Evolutionary conservation across 2,888 invertebrate genomes (phyloP), one percentile per base, ranked within the genome.

Genomic region (Chrysolina oricalcia): DNA sequence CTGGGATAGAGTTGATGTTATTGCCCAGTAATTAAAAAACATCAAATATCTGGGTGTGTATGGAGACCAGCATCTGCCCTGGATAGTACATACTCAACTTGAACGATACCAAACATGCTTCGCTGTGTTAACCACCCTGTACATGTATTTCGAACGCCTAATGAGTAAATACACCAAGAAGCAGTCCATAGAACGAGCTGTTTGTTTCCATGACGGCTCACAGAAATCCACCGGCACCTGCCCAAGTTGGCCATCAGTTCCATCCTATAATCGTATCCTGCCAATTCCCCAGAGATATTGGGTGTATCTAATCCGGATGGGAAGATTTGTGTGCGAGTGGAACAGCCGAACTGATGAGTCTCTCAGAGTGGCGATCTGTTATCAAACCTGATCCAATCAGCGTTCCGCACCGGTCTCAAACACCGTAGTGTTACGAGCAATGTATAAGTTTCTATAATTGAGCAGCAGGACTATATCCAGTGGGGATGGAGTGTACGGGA

Each of bases 241-340:
- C 21, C 56, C 23, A 13, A 13, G 56, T 56, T 6, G 56, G 56
- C 56, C 23, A 56, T 56, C 56, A 23, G 56, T 21, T 23, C 6
- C 56, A 21, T 8, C 13, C 21, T 21, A n/a, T n/a, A 56, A 56
- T 56, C 56, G 23, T 23, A 21, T 21, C 56, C 21, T 13, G 6
- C 23, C n/a, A 56, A 19, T 56, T 13, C 56, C 56, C 56, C 21
- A 11, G 56, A 13, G 23, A 56, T 17, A 56, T 23, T 56, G 11
- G 23, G 11, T 56, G 56, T 13, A 13, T 15, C 56, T 23, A 56
- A 56, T 56, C 56, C 19, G 23, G n/a, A 15, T 21, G 11, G 15
- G 15, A 56, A 21, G 56, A 56, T 56, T 21, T 56, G 23, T 23
- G 56, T 56, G 56, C 11, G 19, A 23, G 56, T 56, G 23, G 56